Base-by-base conservation (phyloP, 2,888 invertebrate species). In the Sycophila texana region DNA sequence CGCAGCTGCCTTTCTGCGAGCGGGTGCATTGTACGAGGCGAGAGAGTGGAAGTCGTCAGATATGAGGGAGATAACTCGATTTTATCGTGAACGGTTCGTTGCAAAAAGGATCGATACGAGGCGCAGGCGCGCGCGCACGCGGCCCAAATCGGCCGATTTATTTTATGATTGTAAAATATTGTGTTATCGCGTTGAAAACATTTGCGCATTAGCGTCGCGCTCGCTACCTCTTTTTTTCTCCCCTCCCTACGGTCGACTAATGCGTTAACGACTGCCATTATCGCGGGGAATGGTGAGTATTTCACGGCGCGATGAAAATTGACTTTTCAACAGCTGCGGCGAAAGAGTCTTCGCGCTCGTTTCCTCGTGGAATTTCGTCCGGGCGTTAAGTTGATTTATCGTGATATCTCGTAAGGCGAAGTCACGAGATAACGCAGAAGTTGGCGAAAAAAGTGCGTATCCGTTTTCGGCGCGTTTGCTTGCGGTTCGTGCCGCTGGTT, bases 11-110 rank as follows among this genome's bases (percentile, higher is more conserved):
- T 16, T n/a, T 20, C 39, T 10, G 39, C 18, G 39, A 70, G 26
- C 18, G 57, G 57, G 26, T 22, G 67, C 47, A 53, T 53, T 67
- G 53, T 30, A 26, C n/a, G n/a, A 20, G 49, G n/a, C 16, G n/a
- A 22, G 55, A 20, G 18, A 67, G 14, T 51, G 51, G 20, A 68
- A 49, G 18, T 26, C 26, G 51, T 16, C 49, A 51, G 51, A 66
- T 49, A 39, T 39, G 39, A 30, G 67, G 49, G 58, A 47, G 30
- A 68, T 75, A 75, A 68, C 26, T 67, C 39, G 70, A 76, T 63
- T 61, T 76, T 70, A 76, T 76, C 76, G 47, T 13, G n/a, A 39
- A 13, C 16, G 30, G 55, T 20, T 60, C 39, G 67, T 47, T 63
- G 18, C 18, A 18, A 26, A 22, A 51, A 10, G 16, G 68, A 68